Evolutionary conservation across 2,113 vertebrate genomes (phyloP).

Genomic region (Rissa tridactyla): DNA sequence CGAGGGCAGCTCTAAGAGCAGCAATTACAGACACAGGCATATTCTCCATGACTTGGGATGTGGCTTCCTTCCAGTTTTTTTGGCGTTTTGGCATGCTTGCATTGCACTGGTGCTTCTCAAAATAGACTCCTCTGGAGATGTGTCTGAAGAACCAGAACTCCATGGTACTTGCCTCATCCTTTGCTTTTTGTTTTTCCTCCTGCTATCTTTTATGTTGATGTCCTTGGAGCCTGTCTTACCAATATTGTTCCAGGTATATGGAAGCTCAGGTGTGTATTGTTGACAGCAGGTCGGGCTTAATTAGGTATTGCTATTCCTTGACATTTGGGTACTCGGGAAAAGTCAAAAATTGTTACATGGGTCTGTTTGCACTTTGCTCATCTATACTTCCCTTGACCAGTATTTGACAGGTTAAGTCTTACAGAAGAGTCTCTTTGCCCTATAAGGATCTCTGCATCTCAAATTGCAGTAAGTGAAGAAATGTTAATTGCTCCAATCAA

Average conservation of each 20-base stretch:
- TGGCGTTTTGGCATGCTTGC: not conserved
- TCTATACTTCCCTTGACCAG: not conserved
- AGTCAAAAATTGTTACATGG: rapidly evolving
- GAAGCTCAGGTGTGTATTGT: not conserved
- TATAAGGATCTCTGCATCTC: not conserved
- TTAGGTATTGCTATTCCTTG: not conserved
- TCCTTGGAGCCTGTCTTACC: not conserved
- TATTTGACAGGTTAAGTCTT: not conserved
- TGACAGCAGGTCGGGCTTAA: not conserved
- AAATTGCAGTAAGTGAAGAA: not conserved
- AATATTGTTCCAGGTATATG: not conserved
- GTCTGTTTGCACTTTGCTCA: not conserved
- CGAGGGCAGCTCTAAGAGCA: not conserved
- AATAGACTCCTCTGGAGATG: not conserved
- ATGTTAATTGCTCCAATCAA: not conserved
- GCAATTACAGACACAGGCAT: not conserved
- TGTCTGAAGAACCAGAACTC: not conserved
- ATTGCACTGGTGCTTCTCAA: not conserved
- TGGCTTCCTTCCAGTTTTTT: not conserved
- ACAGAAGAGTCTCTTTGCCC: not conserved
- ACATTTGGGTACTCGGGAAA: not conserved
- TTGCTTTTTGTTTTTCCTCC: not conserved
- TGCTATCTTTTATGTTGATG: not conserved
- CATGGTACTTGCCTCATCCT: rapidly evolving
- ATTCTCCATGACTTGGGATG: not conserved